Percentiles rank a stretch among this genome's conserved stretches.
phyloP scores from a whole-genome alignment of 2,797 vertebrate genomes.

The Novumbra hubbsi region DNA sequence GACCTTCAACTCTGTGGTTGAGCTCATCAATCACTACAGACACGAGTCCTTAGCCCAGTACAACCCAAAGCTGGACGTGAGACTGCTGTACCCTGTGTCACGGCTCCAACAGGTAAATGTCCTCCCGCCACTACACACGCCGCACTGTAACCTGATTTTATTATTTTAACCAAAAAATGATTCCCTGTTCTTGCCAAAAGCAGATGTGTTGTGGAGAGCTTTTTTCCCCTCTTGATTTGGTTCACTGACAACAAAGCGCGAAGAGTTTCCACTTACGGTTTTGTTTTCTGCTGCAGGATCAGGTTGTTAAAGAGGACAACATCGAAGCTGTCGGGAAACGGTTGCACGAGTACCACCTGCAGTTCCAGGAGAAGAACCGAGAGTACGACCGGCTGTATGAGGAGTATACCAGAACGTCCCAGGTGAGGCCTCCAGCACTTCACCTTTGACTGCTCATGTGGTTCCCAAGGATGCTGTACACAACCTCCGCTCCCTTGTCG shows the following conservation, averaged over 20 bases:
- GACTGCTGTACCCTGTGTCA: constrained; percentile 93
- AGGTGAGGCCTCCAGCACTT: constrained; percentile 74
- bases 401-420: constrained; percentile 96
- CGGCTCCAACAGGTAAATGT: constrained; percentile 92
- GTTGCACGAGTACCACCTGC: constrained; percentile 93
- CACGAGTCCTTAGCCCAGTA: constrained; percentile 97
- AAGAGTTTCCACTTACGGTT: neutral
- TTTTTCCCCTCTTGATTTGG: neutral
- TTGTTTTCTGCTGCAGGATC: constrained; percentile 76
- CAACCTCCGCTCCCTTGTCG: constrained; percentile 1
- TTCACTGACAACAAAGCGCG: neutral
- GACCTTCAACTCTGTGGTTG: constrained; percentile 96
- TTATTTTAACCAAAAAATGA: neutral
- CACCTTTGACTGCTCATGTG: neutral
- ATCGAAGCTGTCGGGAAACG: constrained; percentile 99
- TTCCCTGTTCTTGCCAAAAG: neutral
- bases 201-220: neutral
- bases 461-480: neutral
- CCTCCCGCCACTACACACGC: neutral
- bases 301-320: constrained; percentile 97
- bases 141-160: too few relatives aligned
- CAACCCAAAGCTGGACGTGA: constrained; percentile 96
- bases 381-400: constrained; percentile 97
- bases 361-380: constrained; percentile 96
- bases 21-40: constrained; percentile 96